Evolutionary conservation across 1,140 invertebrate species (phyloP).

Genomic region (Listronotus oregonensis): DNA sequence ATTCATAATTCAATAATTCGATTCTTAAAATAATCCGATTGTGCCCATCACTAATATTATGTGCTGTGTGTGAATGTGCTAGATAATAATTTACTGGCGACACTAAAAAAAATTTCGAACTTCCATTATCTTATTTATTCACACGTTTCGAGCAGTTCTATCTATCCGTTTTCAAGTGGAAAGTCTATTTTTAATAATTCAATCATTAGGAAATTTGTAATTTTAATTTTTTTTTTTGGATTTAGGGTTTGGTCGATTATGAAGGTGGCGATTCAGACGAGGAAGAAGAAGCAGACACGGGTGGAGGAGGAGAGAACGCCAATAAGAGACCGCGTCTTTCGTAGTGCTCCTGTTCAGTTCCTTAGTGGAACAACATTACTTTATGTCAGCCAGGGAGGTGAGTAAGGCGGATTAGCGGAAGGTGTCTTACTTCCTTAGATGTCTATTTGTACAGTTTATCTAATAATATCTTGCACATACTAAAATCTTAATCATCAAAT

Average conservation of each 20-base stretch:
- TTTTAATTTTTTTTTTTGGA: not conserved
- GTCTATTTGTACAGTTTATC: not conserved
- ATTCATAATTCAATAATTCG: no score
- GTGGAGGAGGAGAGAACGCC: constrained; percentile 51
- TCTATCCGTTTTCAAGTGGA: no score
- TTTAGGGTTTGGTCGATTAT: constrained; percentile 90
- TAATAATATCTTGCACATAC: not conserved
- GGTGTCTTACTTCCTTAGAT: not conserved
- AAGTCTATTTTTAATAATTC: no score
- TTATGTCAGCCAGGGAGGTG: constrained; percentile 28
- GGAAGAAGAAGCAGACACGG: constrained; percentile 68
- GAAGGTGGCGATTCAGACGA: constrained; percentile 95
- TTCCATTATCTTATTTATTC: no score
- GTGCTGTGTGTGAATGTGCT: no score
- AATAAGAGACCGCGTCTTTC: constrained; percentile 66
- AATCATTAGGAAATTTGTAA: no score
- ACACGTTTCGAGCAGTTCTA: no score
- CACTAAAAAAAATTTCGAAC: no score
- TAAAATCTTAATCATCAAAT: no score
- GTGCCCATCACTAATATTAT: no score
- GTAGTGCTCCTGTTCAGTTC: constrained; percentile 56
- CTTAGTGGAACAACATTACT: constrained; percentile 14
- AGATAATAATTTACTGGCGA: no score
- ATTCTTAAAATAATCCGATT: no score
- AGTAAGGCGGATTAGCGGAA: not conserved